Evolutionary conservation across 2,888 invertebrate species (phyloP), one percentile per base, ranked within the genome.

Genomic region (Thera britannica): DNA sequence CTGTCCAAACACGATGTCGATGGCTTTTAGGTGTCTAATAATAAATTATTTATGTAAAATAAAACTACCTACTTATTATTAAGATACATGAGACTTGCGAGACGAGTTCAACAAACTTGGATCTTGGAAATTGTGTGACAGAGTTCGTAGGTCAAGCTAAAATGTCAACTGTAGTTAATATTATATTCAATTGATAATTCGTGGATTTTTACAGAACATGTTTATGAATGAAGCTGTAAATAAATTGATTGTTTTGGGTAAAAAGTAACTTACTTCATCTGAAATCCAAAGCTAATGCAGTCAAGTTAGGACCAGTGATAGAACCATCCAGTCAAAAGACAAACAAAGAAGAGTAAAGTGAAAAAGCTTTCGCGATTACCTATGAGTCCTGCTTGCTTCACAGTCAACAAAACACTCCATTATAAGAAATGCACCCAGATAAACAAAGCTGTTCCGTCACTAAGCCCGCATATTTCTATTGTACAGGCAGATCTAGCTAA

Each of bases 1-100:
- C 77, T 83, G 82, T 81, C 82, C 80, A 83, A 83, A 82, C 77
- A 80, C 72, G 73, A 82, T 80, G 83, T 84, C 83, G 79, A 79
- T 83, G 83, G 79, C 83, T 80, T 75, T 79, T 77, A 78, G 70
- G 78, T 80, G 80, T 77, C 78, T 76, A 75, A 73, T 78, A 80
- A 77, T 80, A 79, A 77, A 80, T 78, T 77, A 77, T 78, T 65
- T 70, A 67, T 66, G 60, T 66, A 51, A 62, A 62, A 68, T 65
- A 61, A 61, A 62, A 63, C 68, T 68, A 65, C 71, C 68, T 68
- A 65, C 71, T 66, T 59, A 69, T 66, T 71, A 65, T 66, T 46
- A 67, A 62, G 65, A 60, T 65, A 56, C 57, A 48, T 64, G 49
- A 56, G 65, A 56, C 54, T 58, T 36, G 62, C 51, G 35, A 56